Evolutionary conservation across 2,888 invertebrate genomes (phyloP), one percentile per base, ranked within the genome.

Genomic region (Athripsodes cinereus): DNA sequence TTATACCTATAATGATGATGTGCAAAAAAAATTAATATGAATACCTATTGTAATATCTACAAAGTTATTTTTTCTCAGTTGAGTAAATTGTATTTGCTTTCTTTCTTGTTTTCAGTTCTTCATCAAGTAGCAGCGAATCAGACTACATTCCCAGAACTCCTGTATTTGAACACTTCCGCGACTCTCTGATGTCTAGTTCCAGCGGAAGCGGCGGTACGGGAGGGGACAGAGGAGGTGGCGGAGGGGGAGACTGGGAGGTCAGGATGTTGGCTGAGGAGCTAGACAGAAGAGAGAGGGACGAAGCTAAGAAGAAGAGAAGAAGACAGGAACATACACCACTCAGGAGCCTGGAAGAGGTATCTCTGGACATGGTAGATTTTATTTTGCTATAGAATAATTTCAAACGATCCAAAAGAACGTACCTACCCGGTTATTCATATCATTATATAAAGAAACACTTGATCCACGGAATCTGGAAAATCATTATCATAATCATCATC

Each of bases 251-350:
- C 67, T 90, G 90, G 90, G 90, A 90, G 70, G 85, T 90, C 0
- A 81, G 84, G 70, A 87, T 90, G 87, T 72, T 90, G 35, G 90
- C 88, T 0, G 82, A 87, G 63, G 87, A 90, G 69, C 75, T 90
- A 64, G 84, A 86, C 62, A 78, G 81, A 53, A 74, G 82, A 55
- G 82, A 83, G 64, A 68, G 74, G 8, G 74, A 76, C 59, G 73
- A 72, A 44, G 51, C 44, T 16, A 16, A 44, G 20, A 54, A 54
- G 49, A 52, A 50, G 13, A 18, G 50, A 1, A 50, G 56, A 31
- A 44, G 54, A n/a, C 50, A 54, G 16, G 59, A 59, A 34, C 49
- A 34, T 18, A 52, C 52, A 16, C 52, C 75, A 6, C 70, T 79
- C 0, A 71, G 75, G 58, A 78, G 78, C 52, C 68, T 79, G 21